A percentile compares a stretch with the other conserved stretches of the same genome.
phyloP scores from a whole-genome alignment of 2,113 vertebrate genomes.

The Andinoacara biseriatus region DNA sequence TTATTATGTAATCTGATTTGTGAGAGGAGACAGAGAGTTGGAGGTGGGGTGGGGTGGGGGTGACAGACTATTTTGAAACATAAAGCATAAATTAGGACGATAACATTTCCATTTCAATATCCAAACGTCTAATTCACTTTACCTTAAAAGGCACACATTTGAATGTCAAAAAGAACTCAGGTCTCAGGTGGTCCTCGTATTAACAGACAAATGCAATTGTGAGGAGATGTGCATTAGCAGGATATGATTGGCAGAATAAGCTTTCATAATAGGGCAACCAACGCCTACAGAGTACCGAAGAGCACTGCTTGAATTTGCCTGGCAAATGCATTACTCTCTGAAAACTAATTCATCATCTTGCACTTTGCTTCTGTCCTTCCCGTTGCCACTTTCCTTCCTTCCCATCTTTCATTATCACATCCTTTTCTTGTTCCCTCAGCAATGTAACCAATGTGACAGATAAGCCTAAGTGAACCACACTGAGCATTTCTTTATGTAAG shows the following conservation, averaged over 20 bases:
- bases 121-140: constrained; percentile 34
- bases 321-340: constrained; percentile 20
- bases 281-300: constrained; percentile 31
- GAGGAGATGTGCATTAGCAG: constrained; percentile 23
- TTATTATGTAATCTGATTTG: constrained; percentile 57
- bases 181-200: constrained; percentile 13
- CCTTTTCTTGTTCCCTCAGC: constrained; percentile 2
- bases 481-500: constrained; percentile 28
- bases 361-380: constrained; percentile 10
- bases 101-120: background rate
- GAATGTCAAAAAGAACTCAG: constrained; percentile 18
- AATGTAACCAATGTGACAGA: constrained; percentile 51
- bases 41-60: constrained; percentile 36
- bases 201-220: constrained; percentile 16
- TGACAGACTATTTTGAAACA: constrained; percentile 18
- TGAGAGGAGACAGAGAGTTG: constrained; percentile 37
- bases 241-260: constrained; percentile 28
- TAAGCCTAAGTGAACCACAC: constrained; percentile 29
- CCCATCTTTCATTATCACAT: background rate
- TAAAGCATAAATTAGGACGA: background rate
- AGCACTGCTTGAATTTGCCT: constrained; percentile 6
- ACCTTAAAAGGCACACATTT: constrained; percentile 1
- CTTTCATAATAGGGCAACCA: constrained; percentile 27
- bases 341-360: constrained; percentile 21
- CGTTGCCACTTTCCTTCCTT: background rate